A percentile compares a stretch with the other conserved stretches of the same genome.
Conservation (phyloP, 2,888 invertebrate genomes). For the Metallyticus violacea region DNA sequence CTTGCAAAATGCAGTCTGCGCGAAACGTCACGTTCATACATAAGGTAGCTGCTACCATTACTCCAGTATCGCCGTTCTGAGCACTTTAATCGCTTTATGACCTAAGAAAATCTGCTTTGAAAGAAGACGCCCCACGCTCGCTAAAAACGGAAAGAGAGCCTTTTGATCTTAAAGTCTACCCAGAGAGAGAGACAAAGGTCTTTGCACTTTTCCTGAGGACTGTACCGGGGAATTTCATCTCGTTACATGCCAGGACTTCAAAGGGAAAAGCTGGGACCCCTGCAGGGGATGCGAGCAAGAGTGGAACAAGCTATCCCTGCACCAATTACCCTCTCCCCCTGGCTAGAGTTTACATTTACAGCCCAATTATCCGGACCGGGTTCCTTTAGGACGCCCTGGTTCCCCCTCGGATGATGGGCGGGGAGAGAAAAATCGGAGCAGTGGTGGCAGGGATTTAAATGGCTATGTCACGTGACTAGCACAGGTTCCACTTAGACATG, state of each 20-base stretch:
- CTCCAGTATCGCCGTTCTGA: not conserved
- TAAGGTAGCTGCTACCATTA: too few relatives aligned
- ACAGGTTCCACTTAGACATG: too few relatives aligned
- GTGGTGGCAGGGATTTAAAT: not conserved
- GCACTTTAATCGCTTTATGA: not conserved
- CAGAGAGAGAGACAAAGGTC: not conserved
- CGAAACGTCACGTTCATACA: not conserved
- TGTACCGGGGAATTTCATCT: conserved; percentile 9
- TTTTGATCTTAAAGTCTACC: not conserved
- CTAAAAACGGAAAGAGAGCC: not conserved
- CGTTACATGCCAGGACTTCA: not conserved
- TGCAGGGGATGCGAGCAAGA: conserved; percentile 1
- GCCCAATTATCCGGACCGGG: not conserved
- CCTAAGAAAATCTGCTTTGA: not conserved
- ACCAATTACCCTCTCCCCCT: not conserved
- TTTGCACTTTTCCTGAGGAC: not conserved
- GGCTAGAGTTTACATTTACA: not conserved
- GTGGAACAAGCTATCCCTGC: not conserved
- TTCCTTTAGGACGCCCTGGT: not conserved
- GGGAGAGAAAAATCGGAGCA: not conserved
- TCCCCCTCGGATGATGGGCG: not conserved
- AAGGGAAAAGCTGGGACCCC: not conserved
- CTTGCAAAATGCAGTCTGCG: not conserved
- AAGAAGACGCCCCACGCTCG: not conserved
- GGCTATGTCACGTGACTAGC: not conserved